phyloP scores from a whole-genome alignment of 2,888 invertebrate genomes.

The Pantelozetes paolii region DNA sequence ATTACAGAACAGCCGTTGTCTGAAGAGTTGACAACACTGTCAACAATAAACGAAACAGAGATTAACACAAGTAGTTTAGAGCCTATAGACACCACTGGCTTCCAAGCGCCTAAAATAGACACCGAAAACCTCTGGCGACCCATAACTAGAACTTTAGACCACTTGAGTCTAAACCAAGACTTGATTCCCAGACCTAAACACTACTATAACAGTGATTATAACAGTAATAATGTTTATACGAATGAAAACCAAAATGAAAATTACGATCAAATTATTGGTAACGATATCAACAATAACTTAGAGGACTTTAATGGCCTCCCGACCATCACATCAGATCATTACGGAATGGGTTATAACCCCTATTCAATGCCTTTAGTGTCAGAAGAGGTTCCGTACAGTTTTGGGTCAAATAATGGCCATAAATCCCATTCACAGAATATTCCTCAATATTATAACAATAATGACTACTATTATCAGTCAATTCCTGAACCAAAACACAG shows the following conservation, averaged over 20 bases:
- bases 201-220: background rate
- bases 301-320: background rate
- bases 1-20: background rate
- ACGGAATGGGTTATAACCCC: background rate
- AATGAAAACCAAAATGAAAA: background rate
- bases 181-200: background rate
- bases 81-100: background rate
- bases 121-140: conserved; percentile 8
- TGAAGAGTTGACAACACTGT: too few relatives aligned
- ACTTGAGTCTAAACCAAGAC: background rate
- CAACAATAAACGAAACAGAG: background rate
- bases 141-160: background rate
- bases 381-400: background rate
- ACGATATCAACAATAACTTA: background rate
- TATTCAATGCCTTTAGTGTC: conserved; percentile 18
- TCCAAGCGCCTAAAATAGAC: background rate
- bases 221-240: background rate
- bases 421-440: background rate
- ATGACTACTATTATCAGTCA: background rate
- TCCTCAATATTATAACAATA: background rate
- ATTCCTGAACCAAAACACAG: background rate
- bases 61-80: background rate
- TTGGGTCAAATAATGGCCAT: background rate
- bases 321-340: background rate
- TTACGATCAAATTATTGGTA: background rate